A percentile compares a stretch with the other conserved stretches of the same genome.
Evolutionary conservation across 2,113 vertebrate genomes (phyloP).

Genomic region (Daubentonia madagascariensis): DNA sequence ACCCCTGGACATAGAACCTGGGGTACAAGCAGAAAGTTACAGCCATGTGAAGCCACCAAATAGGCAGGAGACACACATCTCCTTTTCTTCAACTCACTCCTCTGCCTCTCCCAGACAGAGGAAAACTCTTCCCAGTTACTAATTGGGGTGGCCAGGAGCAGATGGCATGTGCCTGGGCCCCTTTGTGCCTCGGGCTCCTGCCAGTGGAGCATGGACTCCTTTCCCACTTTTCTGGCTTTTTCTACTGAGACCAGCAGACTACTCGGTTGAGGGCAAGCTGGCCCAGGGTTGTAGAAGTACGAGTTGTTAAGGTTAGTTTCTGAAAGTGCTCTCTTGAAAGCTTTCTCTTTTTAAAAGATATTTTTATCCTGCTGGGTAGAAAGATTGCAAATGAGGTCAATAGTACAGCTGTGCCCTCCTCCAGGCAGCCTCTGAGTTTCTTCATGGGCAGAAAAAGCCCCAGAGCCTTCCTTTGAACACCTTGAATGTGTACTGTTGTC

Average conservation of each 20-base stretch:
- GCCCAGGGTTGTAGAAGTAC: background rate
- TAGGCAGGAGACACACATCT: background rate
- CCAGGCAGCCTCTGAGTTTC: background rate
- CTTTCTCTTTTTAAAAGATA: slow-evolving; percentile 45
- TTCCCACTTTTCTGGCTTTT: background rate
- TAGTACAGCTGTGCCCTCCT: background rate
- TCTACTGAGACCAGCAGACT: background rate
- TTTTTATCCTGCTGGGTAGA: slow-evolving; percentile 53
- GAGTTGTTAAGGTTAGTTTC: slow-evolving; percentile 28
- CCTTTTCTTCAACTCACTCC: background rate
- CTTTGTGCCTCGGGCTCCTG: background rate
- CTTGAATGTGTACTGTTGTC: background rate
- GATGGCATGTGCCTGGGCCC: background rate
- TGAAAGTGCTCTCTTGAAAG: slow-evolving; percentile 42
- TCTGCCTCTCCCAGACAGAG: background rate
- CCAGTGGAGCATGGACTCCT: background rate
- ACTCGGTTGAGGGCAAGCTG: background rate
- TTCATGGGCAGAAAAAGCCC: background rate
- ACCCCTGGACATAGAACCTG: background rate
- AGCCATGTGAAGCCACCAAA: background rate
- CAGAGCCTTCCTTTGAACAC: background rate
- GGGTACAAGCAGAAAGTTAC: background rate
- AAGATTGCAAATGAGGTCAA: background rate
- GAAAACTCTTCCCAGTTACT: background rate
- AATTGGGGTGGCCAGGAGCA: background rate